A percentile compares a stretch with the other conserved stretches of the same genome.
These are phyloP conservation scores for Crepidodera aurea DNA, from an alignment of 2,888 invertebrate species.

Conservation along the genomic window DNA sequence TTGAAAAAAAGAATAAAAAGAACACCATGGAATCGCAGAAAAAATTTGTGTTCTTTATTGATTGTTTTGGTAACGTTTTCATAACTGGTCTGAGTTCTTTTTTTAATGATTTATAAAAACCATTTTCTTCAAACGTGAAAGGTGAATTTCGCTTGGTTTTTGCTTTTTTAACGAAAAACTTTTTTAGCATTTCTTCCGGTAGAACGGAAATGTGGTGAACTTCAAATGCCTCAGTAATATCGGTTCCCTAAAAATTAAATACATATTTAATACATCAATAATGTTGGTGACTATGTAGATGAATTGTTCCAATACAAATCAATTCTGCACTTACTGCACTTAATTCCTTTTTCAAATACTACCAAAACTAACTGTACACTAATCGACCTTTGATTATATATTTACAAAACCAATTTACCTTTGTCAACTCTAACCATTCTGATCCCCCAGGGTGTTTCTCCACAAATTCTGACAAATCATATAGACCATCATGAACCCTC, in stretches of 20 bases:
- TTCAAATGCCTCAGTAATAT: slow-evolving; percentile 84
- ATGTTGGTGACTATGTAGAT: too few relatives aligned
- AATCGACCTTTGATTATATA: too few relatives aligned
- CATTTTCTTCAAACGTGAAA: slow-evolving; percentile 76
- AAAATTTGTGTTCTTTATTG: slow-evolving; percentile 55
- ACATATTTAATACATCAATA: too few relatives aligned
- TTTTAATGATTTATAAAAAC: slow-evolving; percentile 78
- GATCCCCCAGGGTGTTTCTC: slow-evolving; percentile 85
- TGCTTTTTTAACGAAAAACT: slow-evolving; percentile 73
- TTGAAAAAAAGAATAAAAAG: slow-evolving; percentile 50
- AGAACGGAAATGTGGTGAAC: slow-evolving; percentile 70
- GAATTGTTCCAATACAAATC: too few relatives aligned
- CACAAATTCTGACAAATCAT: slow-evolving; percentile 84
- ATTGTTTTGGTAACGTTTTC: slow-evolving; percentile 63
- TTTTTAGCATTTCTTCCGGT: slow-evolving; percentile 67
- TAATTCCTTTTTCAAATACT: too few relatives aligned
- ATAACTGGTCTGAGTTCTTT: slow-evolving; percentile 62
- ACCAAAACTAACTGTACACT: too few relatives aligned
- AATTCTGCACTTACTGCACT: too few relatives aligned
- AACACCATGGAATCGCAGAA: slow-evolving; percentile 60
- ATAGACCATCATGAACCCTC: slow-evolving; percentile 79
- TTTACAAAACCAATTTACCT: slow-evolving; percentile 63
- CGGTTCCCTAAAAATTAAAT: slow-evolving; percentile 68
- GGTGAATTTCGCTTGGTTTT: slow-evolving; percentile 72
- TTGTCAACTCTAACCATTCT: slow-evolving; percentile 76